A percentile compares a stretch with the other conserved stretches of the same genome.
These are phyloP conservation scores for Pseudois nayaur DNA, from an alignment of 2,113 vertebrate species.

Conservation along the genomic window DNA sequence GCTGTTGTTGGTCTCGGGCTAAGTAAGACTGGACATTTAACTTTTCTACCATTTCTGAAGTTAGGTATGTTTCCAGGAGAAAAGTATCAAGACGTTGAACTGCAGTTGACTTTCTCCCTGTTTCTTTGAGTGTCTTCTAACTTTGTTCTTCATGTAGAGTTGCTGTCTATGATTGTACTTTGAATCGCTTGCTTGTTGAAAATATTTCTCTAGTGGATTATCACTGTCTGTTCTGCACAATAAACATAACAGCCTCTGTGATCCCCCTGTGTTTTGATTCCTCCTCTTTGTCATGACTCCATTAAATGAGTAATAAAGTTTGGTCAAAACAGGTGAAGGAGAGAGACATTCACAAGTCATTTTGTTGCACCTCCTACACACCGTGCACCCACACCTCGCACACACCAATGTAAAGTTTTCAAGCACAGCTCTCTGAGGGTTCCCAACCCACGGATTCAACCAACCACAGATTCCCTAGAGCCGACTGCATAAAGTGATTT, in stretches of 20 bases:
- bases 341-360: constrained; percentile 63
- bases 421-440: background rate
- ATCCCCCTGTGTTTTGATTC: constrained; percentile 82
- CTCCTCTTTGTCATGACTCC: constrained; percentile 77
- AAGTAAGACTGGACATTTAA: constrained; percentile 90
- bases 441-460: background rate
- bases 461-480: background rate
- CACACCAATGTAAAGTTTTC: background rate
- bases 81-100: constrained; percentile 81
- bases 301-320: constrained; percentile 81
- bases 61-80: constrained; percentile 85
- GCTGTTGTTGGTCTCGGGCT: constrained; percentile 86
- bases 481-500: background rate
- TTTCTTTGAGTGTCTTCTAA: constrained; percentile 84
- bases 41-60: constrained; percentile 88
- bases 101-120: constrained; percentile 80
- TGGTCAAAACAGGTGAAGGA: constrained; percentile 72
- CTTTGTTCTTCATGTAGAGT: constrained; percentile 88
- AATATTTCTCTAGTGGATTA: constrained; percentile 91
- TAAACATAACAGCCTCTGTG: constrained; percentile 94
- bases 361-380: background rate
- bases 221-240: constrained; percentile 95
- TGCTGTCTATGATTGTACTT: constrained; percentile 92
- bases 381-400: background rate
- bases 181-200: constrained; percentile 89